A percentile compares a stretch with the other conserved stretches of the same genome.
Evolutionary conservation across 2,797 vertebrate species (phyloP).

Genomic region (Enteromius mattozi): DNA sequence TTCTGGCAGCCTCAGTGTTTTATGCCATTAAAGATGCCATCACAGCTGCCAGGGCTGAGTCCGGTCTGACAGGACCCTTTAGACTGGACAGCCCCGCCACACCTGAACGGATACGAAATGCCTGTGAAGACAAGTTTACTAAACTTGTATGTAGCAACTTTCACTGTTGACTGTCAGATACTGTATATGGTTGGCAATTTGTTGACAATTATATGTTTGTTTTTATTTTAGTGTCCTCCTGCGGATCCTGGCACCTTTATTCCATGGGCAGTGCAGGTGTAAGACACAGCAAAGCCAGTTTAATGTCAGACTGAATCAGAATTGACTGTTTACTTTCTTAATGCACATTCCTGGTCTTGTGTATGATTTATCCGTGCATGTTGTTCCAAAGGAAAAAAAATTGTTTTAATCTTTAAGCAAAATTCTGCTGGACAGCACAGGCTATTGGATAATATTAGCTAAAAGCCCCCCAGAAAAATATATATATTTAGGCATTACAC

Average conservation of each 20-base stretch:
- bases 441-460: background rate
- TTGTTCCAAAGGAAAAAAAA: background rate
- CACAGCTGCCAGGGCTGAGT: slow-evolving; percentile 76
- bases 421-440: background rate
- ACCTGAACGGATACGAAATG: slow-evolving; percentile 89
- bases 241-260: slow-evolving; percentile 81
- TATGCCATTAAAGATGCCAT: slow-evolving; percentile 95
- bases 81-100: slow-evolving; percentile 93
- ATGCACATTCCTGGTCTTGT: background rate
- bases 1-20: slow-evolving; percentile 91
- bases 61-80: slow-evolving; percentile 77
- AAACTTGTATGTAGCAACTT: slow-evolving; percentile 80
- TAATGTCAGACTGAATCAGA: background rate
- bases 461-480: background rate
- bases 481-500: background rate
- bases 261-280: slow-evolving; percentile 89
- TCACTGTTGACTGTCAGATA: background rate
- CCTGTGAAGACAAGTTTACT: slow-evolving; percentile 90
- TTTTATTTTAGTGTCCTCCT: slow-evolving; percentile 81
- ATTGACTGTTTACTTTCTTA: background rate
- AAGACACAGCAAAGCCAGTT: slow-evolving; percentile 50
- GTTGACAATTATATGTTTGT: slow-evolving; percentile 19
- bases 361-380: background rate
- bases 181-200: background rate
- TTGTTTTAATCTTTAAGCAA: background rate